These are phyloP conservation scores for Carettochelys insculpta DNA, from an alignment of 2,113 vertebrate species.

Conservation along the genomic window DNA sequence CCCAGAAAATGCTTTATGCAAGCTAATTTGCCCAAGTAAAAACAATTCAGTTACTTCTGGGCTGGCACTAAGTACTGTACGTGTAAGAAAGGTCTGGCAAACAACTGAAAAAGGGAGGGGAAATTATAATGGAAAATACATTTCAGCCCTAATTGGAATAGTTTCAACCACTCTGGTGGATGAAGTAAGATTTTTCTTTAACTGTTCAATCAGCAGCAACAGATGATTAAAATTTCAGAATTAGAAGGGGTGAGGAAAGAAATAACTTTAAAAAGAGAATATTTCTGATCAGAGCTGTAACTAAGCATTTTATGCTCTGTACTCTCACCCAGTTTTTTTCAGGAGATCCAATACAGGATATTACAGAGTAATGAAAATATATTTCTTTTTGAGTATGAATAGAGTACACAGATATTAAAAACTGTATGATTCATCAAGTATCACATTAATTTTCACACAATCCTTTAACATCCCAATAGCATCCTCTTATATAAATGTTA, in stretches of 20 bases:
- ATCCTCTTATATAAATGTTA: too few species aligned
- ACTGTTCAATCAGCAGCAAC: not conserved
- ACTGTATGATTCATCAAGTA: too few species aligned
- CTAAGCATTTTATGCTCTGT: too few species aligned
- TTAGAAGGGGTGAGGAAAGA: not conserved
- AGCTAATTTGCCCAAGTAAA: not conserved
- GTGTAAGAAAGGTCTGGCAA: slow-evolving; percentile 17
- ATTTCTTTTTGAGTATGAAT: too few species aligned
- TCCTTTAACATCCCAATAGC: too few species aligned
- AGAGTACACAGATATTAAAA: too few species aligned
- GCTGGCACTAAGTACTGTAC: not conserved
- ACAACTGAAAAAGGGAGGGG: not conserved
- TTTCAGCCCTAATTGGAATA: slow-evolving; percentile 21
- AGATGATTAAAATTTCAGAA: not conserved
- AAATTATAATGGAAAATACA: not conserved
- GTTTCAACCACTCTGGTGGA: not conserved
- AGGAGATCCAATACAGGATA: too few species aligned
- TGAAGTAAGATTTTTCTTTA: not conserved
- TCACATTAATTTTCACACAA: too few species aligned
- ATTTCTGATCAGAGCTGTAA: not conserved
- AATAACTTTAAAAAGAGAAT: not conserved
- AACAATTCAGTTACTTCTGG: slow-evolving; percentile 29
- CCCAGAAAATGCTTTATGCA: not conserved
- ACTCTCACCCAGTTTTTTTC: too few species aligned
- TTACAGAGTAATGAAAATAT: too few species aligned